Base-by-base conservation (phyloP, 2,797 vertebrate species). In the Pipistrellus pygmaeus region DNA sequence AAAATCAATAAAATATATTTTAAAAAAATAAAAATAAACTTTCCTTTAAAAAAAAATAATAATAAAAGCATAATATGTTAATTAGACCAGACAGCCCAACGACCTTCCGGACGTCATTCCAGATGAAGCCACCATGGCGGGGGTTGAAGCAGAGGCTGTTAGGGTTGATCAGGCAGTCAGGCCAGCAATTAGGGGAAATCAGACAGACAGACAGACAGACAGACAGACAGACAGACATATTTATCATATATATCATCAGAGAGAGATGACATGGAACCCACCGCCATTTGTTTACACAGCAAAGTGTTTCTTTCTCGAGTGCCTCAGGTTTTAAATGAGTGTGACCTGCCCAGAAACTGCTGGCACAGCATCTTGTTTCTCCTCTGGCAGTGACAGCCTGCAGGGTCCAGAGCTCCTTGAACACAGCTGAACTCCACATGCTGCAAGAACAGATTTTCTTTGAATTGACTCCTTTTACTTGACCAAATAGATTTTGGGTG, bases 381-480 rank as follows among this genome's bases (percentile, higher is more conserved):
- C 2, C 53, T 18, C 55, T 35, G 18, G 12, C 32, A 66, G 6
- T 32, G 62, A 48, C n/a, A 82, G 48, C 48, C 27, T 62, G 44
- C 23, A 48, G 51, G 53, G 46, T 69, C n/a, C 25, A 18, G 1
- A 72, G 11, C 41, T 46, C 12, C 15, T 46, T 90, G 25, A 80
- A 80, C 82, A n/a, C 6, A 78, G 35, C n/a, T 25, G 41, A 89
- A 55, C 18, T 83, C 18, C n/a, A 77, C 21, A 73, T n/a, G 30
- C 38, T 62, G 4, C 27, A 73, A 92, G 71, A 32, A 41, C 11
- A 0, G 15, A 44, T 71, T 97, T 95, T 68, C 53, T 95, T 92
- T 93, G 80, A 97, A 93, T 83, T 85, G 78, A 81, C 18, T 87
- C 14, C 46, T 88, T 94, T 84, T 81, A 88, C 85, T 93, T 68